Percentiles rank a stretch among this genome's conserved stretches.
These are phyloP conservation scores for Strix occidentalis DNA, from an alignment of 2,797 vertebrate genomes.

Conservation along the genomic window DNA sequence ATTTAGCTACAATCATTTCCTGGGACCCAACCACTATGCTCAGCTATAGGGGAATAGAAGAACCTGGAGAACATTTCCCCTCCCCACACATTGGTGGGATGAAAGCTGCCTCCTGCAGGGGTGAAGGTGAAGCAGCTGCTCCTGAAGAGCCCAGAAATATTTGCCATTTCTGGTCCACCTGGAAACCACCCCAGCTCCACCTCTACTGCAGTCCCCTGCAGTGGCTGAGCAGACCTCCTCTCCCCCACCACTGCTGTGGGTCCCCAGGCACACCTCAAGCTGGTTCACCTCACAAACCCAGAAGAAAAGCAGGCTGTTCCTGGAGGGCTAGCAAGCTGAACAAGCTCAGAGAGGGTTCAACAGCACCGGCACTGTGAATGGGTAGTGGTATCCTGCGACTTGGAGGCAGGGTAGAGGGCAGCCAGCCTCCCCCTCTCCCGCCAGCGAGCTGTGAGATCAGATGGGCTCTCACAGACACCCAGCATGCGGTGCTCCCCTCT, in stretches of 20 bases:
- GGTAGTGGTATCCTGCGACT: neutral
- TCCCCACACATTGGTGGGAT: fast-evolving
- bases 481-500: neutral
- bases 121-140: neutral
- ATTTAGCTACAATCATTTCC: neutral
- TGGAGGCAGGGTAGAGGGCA: neutral
- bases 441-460: neutral
- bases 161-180: neutral
- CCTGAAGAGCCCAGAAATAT: neutral
- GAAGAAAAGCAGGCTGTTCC: neutral
- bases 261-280: neutral
- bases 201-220: fast-evolving
- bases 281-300: neutral
- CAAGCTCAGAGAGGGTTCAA: neutral
- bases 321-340: neutral
- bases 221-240: neutral
- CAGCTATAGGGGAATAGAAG: neutral
- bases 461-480: neutral
- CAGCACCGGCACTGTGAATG: neutral
- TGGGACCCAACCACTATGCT: neutral
- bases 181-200: neutral
- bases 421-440: neutral
- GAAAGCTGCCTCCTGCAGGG: neutral
- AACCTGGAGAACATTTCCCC: neutral
- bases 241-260: neutral